Evolutionary conservation across 2,113 vertebrate genomes (phyloP).

Genomic region (Mirza zaza): DNA sequence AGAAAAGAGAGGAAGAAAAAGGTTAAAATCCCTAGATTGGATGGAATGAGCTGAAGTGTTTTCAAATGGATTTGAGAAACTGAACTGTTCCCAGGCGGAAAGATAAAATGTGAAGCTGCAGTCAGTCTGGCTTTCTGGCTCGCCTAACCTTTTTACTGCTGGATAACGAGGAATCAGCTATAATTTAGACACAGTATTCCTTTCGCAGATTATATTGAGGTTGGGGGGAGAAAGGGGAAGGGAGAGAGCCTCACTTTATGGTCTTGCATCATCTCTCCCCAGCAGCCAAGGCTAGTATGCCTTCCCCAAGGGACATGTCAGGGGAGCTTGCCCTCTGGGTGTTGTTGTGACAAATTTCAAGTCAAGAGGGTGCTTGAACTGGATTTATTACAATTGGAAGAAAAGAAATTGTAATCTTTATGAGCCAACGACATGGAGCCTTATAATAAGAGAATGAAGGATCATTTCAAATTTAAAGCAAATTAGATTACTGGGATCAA

Average conservation of each 20-base stretch:
- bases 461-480: conserved; percentile 87
- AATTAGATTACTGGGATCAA: conserved; percentile 86
- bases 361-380: conserved; percentile 83
- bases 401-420: conserved; percentile 85
- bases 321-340: conserved; percentile 76
- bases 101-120: conserved; percentile 65
- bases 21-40: conserved; percentile 73
- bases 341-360: conserved; percentile 84
- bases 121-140: conserved; percentile 82
- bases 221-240: conserved; percentile 58
- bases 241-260: conserved; percentile 59
- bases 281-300: conserved; percentile 56
- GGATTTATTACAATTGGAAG: conserved; percentile 85
- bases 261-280: conserved; percentile 74
- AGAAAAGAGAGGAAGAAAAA: conserved; percentile 56
- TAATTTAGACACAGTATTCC: conserved; percentile 80
- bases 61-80: conserved; percentile 78
- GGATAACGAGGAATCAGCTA: conserved; percentile 79
- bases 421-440: conserved; percentile 80
- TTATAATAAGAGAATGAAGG: conserved; percentile 85
- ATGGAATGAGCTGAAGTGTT: conserved; percentile 74
- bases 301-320: conserved; percentile 64
- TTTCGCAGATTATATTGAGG: conserved; percentile 74
- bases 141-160: conserved; percentile 80
- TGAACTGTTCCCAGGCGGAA: conserved; percentile 75